phyloP scores from a whole-genome alignment of 1,140 invertebrate species.

The Chrysopa pallens region DNA sequence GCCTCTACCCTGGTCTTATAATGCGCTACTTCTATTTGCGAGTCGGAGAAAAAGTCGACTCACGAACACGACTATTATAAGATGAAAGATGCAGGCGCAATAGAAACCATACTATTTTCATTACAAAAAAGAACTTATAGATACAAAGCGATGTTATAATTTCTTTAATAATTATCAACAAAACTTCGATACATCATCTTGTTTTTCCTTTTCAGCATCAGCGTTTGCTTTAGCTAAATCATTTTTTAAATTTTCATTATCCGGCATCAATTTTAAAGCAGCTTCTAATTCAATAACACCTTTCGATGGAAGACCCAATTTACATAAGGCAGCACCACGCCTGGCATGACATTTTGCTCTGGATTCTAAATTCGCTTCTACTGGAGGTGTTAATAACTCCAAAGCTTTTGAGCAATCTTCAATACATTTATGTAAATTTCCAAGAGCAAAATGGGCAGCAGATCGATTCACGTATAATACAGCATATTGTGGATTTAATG shows the following conservation, averaged over 20 bases:
- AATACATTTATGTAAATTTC: constrained; percentile 26
- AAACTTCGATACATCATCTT: no score
- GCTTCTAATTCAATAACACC: constrained; percentile 55
- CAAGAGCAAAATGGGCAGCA: constrained; percentile 51
- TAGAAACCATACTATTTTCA: no score
- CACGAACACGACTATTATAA: no score
- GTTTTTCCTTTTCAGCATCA: constrained; percentile 1
- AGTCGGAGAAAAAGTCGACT: no score
- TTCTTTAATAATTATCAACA: no score
- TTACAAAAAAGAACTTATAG: no score
- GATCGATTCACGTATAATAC: constrained; percentile 58
- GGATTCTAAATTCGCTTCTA: constrained; percentile 46
- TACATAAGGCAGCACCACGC: constrained; percentile 49
- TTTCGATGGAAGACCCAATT: constrained; percentile 48
- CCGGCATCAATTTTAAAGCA: constrained; percentile 38
- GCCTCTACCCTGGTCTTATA: no score
- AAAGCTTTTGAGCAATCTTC: constrained; percentile 41
- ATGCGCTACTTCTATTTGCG: no score
- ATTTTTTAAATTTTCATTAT: constrained; percentile 24
- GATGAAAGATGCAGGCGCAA: no score
- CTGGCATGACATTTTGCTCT: constrained; percentile 49
- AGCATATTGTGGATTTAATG: constrained; percentile 50
- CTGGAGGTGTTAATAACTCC: constrained; percentile 50
- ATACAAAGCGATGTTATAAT: no score
- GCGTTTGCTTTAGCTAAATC: constrained; percentile 10